Evolutionary conservation across 2,888 invertebrate species (phyloP).

Genomic region (Ormyrus thymus): DNA sequence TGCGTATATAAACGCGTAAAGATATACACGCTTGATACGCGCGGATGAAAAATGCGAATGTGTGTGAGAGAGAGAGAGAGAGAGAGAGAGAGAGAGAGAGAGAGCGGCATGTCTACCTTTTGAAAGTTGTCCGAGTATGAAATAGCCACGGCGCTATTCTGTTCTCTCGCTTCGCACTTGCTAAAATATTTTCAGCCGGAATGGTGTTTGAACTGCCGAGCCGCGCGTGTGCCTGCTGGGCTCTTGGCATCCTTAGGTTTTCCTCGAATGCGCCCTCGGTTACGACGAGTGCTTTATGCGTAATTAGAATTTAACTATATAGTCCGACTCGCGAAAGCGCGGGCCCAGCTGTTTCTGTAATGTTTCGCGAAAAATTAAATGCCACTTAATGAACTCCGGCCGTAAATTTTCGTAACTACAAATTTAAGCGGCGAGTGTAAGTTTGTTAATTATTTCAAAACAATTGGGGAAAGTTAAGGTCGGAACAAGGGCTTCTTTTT

Average conservation of each 20-base stretch:
- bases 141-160: constrained; percentile 6
- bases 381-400: too few species aligned
- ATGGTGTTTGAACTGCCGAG: constrained; percentile 14
- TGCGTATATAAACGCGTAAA: not conserved
- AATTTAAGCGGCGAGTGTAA: too few species aligned
- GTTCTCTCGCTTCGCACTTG: not conserved
- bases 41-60: constrained; percentile 19
- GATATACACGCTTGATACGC: not conserved
- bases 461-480: too few species aligned
- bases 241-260: not conserved
- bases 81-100: not conserved
- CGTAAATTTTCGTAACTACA: not conserved
- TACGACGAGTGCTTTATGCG: constrained; percentile 3
- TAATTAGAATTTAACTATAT: constrained; percentile 16
- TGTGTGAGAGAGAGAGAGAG: too few species aligned
- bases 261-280: too few species aligned
- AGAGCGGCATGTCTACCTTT: constrained; percentile 7
- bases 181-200: constrained; percentile 14
- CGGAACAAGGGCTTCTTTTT: too few species aligned
- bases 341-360: not conserved
- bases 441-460: too few species aligned
- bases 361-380: not conserved
- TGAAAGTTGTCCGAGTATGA: constrained; percentile 37
- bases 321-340: not conserved
- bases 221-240: not conserved